A percentile compares a stretch with the other conserved stretches of the same genome.
Evolutionary conservation across 2,797 vertebrate genomes (phyloP).

Genomic region (Typhlichthys eigenmanni): DNA sequence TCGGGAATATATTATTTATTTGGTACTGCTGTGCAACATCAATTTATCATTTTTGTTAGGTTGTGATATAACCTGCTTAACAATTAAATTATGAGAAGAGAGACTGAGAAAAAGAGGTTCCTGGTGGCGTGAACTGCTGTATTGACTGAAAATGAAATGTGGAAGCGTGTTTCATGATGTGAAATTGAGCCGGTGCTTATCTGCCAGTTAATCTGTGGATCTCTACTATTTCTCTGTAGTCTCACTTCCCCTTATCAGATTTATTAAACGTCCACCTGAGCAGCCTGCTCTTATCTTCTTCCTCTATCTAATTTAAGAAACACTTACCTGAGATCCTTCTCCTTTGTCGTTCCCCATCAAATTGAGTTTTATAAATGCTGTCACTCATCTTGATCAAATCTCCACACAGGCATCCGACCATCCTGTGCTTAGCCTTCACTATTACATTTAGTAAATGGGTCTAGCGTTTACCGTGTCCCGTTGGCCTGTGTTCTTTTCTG

Average conservation of each 20-base stretch:
- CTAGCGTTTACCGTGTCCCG: slow-evolving; percentile 23
- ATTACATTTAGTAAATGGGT: slow-evolving; percentile 29
- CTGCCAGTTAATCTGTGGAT: slow-evolving; percentile 5
- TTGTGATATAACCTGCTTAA: too few relatives aligned
- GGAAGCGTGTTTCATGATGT: background rate
- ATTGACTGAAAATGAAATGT: too few relatives aligned
- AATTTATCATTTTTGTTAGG: too few relatives aligned
- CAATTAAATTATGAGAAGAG: too few relatives aligned
- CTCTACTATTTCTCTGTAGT: background rate
- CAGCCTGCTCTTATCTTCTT: slow-evolving; percentile 26
- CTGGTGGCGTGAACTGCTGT: too few relatives aligned
- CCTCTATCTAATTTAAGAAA: slow-evolving; percentile 50
- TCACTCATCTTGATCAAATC: slow-evolving; percentile 44
- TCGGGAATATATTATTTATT: too few relatives aligned
- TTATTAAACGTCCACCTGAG: slow-evolving; percentile 34
- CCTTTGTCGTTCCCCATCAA: slow-evolving; percentile 17
- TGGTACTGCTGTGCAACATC: too few relatives aligned
- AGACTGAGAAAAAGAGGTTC: too few relatives aligned
- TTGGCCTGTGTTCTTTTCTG: slow-evolving; percentile 35
- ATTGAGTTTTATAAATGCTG: slow-evolving; percentile 26
- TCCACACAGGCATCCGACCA: slow-evolving; percentile 3
- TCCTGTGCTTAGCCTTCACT: background rate
- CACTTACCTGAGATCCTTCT: slow-evolving; percentile 42
- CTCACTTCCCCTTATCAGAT: slow-evolving; percentile 29
- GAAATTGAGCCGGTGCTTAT: slow-evolving; percentile 19